Evolutionary conservation across 1,140 invertebrate genomes (phyloP).

Genomic region (Ylistrum balloti): DNA sequence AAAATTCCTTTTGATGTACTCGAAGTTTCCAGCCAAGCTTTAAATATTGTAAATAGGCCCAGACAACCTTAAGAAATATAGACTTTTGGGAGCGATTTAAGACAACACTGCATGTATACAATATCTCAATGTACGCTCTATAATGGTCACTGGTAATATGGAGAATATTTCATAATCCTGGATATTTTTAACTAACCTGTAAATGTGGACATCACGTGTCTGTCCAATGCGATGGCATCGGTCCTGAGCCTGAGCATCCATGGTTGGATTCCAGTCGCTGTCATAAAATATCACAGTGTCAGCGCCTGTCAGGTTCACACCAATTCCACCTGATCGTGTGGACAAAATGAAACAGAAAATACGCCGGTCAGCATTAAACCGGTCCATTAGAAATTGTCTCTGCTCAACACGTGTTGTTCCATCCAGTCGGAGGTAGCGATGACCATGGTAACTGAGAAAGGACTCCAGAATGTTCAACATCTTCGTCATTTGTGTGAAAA

Average conservation of each 20-base stretch:
- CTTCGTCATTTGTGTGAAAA: conserved; percentile 99
- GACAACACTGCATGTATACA: too few relatives aligned
- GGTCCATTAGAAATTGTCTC: conserved; percentile 97
- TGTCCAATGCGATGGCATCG: conserved; percentile 99
- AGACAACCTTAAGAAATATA: too few relatives aligned
- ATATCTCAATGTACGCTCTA: too few relatives aligned
- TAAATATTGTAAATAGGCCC: too few relatives aligned
- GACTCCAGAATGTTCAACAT: conserved; percentile 99
- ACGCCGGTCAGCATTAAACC: conserved; percentile 96
- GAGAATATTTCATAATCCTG: too few relatives aligned
- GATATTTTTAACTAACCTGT: conserved; percentile 85
- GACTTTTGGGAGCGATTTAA: too few relatives aligned
- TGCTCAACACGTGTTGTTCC: conserved; percentile 98
- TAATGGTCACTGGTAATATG: too few relatives aligned
- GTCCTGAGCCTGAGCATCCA: conserved; percentile 99
- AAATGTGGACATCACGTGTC: conserved; percentile 99
- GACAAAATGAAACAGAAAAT: conserved; percentile 99
- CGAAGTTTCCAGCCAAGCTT: too few relatives aligned
- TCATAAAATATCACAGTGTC: conserved; percentile 99
- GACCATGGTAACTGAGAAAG: conserved; percentile 98
- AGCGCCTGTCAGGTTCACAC: conserved; percentile 99
- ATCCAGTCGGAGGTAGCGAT: conserved; percentile 97
- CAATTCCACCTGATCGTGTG: conserved; percentile 98
- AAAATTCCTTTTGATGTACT: too few relatives aligned
- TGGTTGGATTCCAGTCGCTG: conserved; percentile 99